Evolutionary conservation across 1,140 invertebrate species (phyloP).

Genomic region (Reticulitermes speratus): DNA sequence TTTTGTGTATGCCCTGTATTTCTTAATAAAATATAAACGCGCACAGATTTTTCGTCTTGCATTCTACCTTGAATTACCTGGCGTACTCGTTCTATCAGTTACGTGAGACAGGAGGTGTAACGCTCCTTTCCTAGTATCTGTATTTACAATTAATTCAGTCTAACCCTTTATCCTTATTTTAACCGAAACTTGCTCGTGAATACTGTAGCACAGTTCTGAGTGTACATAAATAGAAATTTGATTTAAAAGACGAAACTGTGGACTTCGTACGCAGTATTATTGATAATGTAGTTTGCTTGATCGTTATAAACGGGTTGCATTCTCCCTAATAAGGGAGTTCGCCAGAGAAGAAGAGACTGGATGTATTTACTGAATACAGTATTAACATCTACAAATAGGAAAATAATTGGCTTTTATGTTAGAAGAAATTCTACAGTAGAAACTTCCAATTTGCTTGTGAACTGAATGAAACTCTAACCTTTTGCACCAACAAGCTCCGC

Average conservation of each 20-base stretch:
- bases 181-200: too few relatives aligned
- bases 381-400: not conserved
- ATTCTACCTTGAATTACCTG: too few relatives aligned
- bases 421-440: not conserved
- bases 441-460: conserved; percentile 18
- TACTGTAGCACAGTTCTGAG: not conserved
- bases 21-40: too few relatives aligned
- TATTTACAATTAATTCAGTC: too few relatives aligned
- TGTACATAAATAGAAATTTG: not conserved
- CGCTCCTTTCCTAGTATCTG: too few relatives aligned
- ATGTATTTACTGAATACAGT: not conserved
- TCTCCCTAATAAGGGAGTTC: not conserved
- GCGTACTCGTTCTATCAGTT: too few relatives aligned
- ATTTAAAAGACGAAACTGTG: not conserved
- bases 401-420: not conserved
- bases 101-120: too few relatives aligned
- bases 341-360: not conserved
- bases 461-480: conserved; percentile 36
- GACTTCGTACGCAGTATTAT: not conserved
- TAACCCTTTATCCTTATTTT: too few relatives aligned
- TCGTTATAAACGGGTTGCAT: not conserved
- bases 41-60: too few relatives aligned
- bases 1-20: too few relatives aligned
- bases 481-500: conserved; percentile 39
- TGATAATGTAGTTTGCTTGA: not conserved